Evolutionary conservation across 2,797 vertebrate species (phyloP).

Genomic region (Rhabdophis nuchalis): DNA sequence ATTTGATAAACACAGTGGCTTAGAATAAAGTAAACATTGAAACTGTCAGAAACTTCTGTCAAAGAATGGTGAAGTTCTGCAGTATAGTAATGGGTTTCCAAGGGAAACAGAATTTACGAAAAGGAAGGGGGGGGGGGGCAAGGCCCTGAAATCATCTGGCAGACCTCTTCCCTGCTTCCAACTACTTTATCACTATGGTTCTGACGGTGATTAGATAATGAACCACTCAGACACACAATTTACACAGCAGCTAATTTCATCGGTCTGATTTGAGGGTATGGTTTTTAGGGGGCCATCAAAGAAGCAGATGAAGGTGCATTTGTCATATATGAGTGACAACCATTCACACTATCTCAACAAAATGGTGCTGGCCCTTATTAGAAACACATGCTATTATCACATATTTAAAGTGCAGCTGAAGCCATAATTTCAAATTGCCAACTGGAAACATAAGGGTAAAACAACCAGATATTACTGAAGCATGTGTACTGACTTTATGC

Average conservation of each 20-base stretch:
- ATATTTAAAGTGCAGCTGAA: constrained; percentile 83
- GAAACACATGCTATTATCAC: constrained; percentile 82
- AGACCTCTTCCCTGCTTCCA: constrained; percentile 84
- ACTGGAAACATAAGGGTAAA: constrained; percentile 80
- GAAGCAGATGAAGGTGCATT: constrained; percentile 81
- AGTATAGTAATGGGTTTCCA: constrained; percentile 72
- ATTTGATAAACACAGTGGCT: not conserved
- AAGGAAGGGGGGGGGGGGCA: constrained; percentile 45
- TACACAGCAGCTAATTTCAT: constrained; percentile 91
- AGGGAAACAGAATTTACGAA: constrained; percentile 73
- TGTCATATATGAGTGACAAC: constrained; percentile 86
- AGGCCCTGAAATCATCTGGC: constrained; percentile 79
- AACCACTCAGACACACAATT: constrained; percentile 92
- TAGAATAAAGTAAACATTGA: constrained; percentile 12
- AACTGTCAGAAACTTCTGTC: constrained; percentile 57
- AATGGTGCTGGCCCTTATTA: constrained; percentile 81
- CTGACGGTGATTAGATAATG: constrained; percentile 98
- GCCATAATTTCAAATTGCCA: constrained; percentile 83
- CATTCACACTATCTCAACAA: constrained; percentile 81
- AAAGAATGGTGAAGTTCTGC: constrained; percentile 73
- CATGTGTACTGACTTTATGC: constrained; percentile 80
- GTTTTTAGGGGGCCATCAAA: constrained; percentile 79
- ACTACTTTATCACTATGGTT: constrained; percentile 86
- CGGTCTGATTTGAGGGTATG: constrained; percentile 86
- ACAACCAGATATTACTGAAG: constrained; percentile 81